Percentiles rank a stretch among this genome's conserved stretches.
These are phyloP conservation scores for Enteromius argenteus DNA, from an alignment of 2,797 vertebrate species.

Conservation along the genomic window DNA sequence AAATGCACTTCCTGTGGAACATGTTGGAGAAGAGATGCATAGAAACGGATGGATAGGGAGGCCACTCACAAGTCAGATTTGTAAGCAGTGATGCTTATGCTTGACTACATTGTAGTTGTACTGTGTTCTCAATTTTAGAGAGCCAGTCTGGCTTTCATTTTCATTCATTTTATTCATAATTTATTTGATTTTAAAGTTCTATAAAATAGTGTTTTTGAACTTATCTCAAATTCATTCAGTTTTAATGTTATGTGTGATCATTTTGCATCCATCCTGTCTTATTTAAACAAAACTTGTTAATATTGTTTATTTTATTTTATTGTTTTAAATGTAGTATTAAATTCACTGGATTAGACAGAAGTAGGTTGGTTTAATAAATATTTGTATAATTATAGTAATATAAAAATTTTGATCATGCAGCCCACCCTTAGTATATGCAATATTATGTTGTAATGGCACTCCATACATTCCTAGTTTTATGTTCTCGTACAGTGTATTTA, in stretches of 20 bases:
- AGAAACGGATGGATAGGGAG: too few species aligned
- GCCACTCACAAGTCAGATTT: not conserved
- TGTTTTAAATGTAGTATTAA: not conserved
- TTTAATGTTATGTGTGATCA: not conserved
- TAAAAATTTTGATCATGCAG: not conserved
- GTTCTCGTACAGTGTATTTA: not conserved
- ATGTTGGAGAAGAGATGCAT: conserved; percentile 1
- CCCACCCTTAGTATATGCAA: not conserved
- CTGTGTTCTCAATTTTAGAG: not conserved
- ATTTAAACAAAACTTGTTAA: not conserved
- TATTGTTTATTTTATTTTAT: not conserved
- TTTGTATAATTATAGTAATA: not conserved
- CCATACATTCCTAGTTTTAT: not conserved
- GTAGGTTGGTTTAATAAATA: not conserved
- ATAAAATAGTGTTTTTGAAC: not conserved
- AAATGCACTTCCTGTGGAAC: conserved; percentile 15
- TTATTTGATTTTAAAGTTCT: not conserved
- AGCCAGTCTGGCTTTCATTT: not conserved
- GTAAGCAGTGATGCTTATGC: not conserved
- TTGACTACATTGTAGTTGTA: not conserved
- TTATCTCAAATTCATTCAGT: not conserved
- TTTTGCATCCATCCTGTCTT: not conserved
- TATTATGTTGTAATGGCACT: not conserved
- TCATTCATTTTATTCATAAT: too few species aligned
- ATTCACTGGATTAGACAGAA: not conserved